phyloP scores from a whole-genome alignment of 1,140 invertebrate species.

The Sarcophaga peregrina region DNA sequence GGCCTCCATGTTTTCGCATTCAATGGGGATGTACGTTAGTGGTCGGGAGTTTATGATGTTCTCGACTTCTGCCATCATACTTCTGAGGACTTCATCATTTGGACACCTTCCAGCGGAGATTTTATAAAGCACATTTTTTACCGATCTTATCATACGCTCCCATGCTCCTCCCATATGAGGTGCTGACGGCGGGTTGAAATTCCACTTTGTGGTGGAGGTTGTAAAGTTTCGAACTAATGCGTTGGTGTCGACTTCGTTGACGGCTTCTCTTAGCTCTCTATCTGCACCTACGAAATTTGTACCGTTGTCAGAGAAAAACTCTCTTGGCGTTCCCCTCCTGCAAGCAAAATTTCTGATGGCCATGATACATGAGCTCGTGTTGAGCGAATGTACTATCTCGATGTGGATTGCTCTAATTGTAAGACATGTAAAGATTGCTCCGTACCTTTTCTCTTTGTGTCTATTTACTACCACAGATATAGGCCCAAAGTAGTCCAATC shows the following conservation, averaged over 20 bases:
- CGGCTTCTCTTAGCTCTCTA: not conserved
- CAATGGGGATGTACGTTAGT: not conserved
- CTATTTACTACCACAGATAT: not conserved
- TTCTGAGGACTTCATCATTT: not conserved
- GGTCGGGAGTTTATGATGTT: not conserved
- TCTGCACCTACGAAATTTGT: conserved; percentile 39
- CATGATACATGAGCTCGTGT: not conserved
- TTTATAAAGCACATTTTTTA: conserved; percentile 33
- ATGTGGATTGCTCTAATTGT: conserved; percentile 41
- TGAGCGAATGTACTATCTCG: not conserved
- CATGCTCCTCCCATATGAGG: conserved; percentile 49
- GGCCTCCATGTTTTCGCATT: not conserved
- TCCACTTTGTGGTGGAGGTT: not conserved
- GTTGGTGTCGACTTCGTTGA: not conserved
- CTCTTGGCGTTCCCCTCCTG: conserved; percentile 19
- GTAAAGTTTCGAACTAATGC: not conserved
- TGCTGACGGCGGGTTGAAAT: not conserved
- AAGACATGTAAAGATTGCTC: not conserved
- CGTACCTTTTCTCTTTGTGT: conserved; percentile 9
- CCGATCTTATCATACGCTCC: conserved; percentile 45
- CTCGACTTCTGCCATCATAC: not conserved
- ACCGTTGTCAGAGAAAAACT: conserved; percentile 28
- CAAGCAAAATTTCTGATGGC: not conserved
- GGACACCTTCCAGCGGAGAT: not conserved
- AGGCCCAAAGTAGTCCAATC: conserved; percentile 14